Base-by-base conservation (phyloP, 1,140 invertebrate species). In the Eriosoma lanigerum region DNA sequence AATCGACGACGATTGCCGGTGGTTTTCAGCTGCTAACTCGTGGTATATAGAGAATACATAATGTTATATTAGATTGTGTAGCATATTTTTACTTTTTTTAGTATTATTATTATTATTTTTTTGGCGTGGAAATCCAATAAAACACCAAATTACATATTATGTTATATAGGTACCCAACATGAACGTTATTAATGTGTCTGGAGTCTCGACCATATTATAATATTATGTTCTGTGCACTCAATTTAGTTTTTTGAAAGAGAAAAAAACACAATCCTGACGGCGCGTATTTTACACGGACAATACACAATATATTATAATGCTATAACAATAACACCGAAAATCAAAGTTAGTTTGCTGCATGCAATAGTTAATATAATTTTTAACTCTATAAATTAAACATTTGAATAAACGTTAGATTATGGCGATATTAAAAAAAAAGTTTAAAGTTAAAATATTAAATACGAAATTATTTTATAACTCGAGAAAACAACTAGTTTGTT, bases 41-140 rank as follows among this genome's bases (percentile, higher is more conserved):
- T 8, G 32, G 32, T 8, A 8, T 38, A 38, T 38, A 38, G 3
- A 38, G n/a, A n/a, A 60, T 29, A 26, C 3, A 8, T 38, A 4
- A 38, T 38, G 32, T 38, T 38, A 38, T 38, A 38, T 38, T 38
- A 38, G 3, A 38, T 38, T 62, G 26, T 62, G 17, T 17, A 8
- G 9, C 26, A 32, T 62, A 62, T 62, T 62, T 62, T 62, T 26
- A 62, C 60, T 19, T 32, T 62, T 62, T 56, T n/a, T n/a, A n/a
- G n/a, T n/a, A n/a, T n/a, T n/a, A n/a, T n/a, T n/a, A n/a, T n/a
- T n/a, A n/a, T n/a, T n/a, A n/a, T n/a, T n/a, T n/a, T 60, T 60
- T 60, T 60, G 1, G 26, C 15, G 5, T 26, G 26, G 26, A 29
- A 60, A 60, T 60, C 58, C 24, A 62, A 62, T 62, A 62, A 62